Evolutionary conservation across 2,113 vertebrate species (phyloP).

Genomic region (Oryzias melastigma): DNA sequence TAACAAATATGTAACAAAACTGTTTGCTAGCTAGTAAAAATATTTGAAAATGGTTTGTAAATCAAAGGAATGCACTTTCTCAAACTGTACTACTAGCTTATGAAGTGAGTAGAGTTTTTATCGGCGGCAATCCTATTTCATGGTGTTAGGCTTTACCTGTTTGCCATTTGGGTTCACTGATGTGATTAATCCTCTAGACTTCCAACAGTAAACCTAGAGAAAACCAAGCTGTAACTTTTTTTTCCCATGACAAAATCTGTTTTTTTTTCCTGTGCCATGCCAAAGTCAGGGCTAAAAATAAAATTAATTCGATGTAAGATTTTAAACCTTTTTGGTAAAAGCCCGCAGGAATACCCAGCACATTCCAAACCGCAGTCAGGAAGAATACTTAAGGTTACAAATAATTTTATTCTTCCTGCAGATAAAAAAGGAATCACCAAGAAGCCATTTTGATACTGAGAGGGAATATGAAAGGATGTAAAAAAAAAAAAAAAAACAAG

Average conservation of each 20-base stretch:
- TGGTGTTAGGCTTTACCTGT: constrained; percentile 52
- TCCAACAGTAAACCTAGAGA: constrained; percentile 49
- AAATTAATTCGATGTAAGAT: constrained; percentile 15
- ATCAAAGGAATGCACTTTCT: neutral
- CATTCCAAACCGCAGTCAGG: no score
- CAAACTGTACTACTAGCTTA: constrained; percentile 11
- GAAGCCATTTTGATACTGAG: no score
- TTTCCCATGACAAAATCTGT: neutral
- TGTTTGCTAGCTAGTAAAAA: neutral
- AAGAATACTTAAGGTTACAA: no score
- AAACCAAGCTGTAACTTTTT: constrained; percentile 27
- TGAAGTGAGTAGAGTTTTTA: constrained; percentile 51
- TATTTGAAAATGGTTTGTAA: constrained; percentile 11
- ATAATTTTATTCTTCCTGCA: no score
- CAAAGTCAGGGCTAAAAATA: constrained; percentile 10
- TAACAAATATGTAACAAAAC: neutral
- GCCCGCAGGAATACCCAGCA: no score
- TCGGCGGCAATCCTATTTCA: constrained; percentile 60
- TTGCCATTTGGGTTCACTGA: constrained; percentile 55
- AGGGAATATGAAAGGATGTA: no score
- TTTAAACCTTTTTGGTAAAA: neutral
- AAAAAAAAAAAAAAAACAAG: no score
- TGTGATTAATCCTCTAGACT: constrained; percentile 53
- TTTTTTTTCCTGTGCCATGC: neutral
- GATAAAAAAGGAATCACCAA: no score